Base-by-base conservation (phyloP, 2,797 vertebrate species). In the Ctenopoma kingsleyae region DNA sequence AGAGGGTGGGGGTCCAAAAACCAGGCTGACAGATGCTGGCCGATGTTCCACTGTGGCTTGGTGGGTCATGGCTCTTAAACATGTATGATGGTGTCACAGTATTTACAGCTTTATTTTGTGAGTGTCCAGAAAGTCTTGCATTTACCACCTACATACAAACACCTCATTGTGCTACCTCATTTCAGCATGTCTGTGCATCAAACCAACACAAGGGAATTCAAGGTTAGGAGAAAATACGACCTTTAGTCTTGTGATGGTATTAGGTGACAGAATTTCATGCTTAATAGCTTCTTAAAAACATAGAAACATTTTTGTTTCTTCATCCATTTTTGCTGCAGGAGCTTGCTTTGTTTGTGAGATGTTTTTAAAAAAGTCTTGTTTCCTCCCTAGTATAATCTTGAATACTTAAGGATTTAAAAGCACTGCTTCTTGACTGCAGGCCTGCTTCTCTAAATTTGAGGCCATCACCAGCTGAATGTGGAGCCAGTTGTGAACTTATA, bases 401-500 rank as follows among this genome's bases (percentile, higher is more conserved):
- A 71, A 62, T 9, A 6, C 27, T 61, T 40, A 32, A 50, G 30
- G 51, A 46, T 74, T 75, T 56, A 48, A 56, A 62, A 44, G 50
- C 47, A 1, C 41, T 40, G 8, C 35, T 36, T 71, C 72, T 59
- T 55, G 71, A 58, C 72, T 61, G 59, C 63, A 50, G 60, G 56
- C 72, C 60, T 56, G 25, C 51, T 60, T 61, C 38, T 20, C 40
- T 57, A 50, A 77, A 48, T 68, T 67, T 58, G 48, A 78, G 44
- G 32, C 72, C 16, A 41, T 44, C 77, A 73, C 35, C 12, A 11
- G 54, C 71, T 74, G 53, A 61, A 75, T 50, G 67, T 46, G 55
- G 44, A 53, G 64, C 78, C 68, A 74, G 60, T 67, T 82, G 81
- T 71, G 72, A 74, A 65, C 56, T 61, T 76, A 67, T 27, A 59